Evolutionary conservation across 2,113 vertebrate species (phyloP), one percentile per base, ranked within the genome.

Genomic region (Chionomys nivalis): DNA sequence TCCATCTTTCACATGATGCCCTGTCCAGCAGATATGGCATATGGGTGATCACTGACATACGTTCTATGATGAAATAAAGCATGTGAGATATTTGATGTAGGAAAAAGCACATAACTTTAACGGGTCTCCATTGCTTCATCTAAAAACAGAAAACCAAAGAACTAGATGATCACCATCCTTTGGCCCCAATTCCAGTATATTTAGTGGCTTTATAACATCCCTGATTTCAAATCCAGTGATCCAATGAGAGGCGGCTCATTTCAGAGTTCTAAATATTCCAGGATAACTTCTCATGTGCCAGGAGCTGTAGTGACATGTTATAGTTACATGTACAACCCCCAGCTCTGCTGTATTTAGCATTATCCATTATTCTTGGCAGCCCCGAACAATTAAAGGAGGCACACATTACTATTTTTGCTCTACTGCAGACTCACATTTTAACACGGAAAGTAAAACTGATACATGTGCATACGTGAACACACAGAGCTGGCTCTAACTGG

Each of bases 181-280:
- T 58, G 55, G 55, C 73, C 68, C 52, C 17, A 87, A 81, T 81
- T 92, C n/a, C 49, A 19, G 72, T 47, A 36, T 52, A 73, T 55
- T 82, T 94, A 90, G 91, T 68, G 66, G 63, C n/a, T 86, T 94
- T 58, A 63, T 87, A 61, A 68, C 77, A 94, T 87, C 73, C 58
- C 5, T 13, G 33, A 76, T 55, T 77, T 31, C 19, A 81, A 72
- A 8, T 61, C 28, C 23, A 58, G 58, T 10, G 9, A 83, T 58
- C 61, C 3, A 83, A 16, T 78, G 52, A 89, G 13, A 19, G 52
- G 36, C 6, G 76, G 44, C 28, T 52, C 65, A 87, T 72, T 88
- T 88, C 55, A 90, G 58, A 77, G 88, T 77, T 39, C 70, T 66
- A 83, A 96, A 78, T 66, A 66, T 81, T 68, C 79, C 61, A 65